Evolutionary conservation across 2,113 vertebrate species (phyloP).

Genomic region (Labrus mixtus): DNA sequence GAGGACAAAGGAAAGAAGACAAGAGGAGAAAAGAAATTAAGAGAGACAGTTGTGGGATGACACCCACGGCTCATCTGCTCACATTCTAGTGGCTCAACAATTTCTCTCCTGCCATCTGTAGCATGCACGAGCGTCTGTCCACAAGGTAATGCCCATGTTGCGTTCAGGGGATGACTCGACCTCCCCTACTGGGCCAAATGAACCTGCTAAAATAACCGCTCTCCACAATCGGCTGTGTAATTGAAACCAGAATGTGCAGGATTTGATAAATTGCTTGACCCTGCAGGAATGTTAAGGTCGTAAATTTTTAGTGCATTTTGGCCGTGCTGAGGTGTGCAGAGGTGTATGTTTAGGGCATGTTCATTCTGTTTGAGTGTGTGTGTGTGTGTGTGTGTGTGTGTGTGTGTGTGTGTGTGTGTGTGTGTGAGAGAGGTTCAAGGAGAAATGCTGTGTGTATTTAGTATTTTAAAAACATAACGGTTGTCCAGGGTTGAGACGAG

Average conservation of each 20-base stretch:
- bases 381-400: conserved; percentile 46
- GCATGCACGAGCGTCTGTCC: conserved; percentile 66
- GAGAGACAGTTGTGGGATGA: conserved; percentile 67
- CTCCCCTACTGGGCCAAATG: conserved; percentile 97
- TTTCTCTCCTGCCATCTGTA: conserved; percentile 62
- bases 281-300: conserved; percentile 96
- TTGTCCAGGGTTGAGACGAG: conserved; percentile 81
- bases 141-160: conserved; percentile 57
- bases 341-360: conserved; percentile 71
- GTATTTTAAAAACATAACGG: conserved; percentile 80
- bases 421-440: conserved; percentile 46
- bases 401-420: conserved; percentile 60
- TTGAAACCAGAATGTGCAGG: conserved; percentile 99
- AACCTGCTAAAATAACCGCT: conserved; percentile 99
- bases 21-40: conserved; percentile 48
- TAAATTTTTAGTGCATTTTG: conserved; percentile 95
- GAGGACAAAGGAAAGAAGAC: conserved; percentile 29
- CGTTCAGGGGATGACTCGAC: conserved; percentile 85
- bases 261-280: conserved; percentile 99
- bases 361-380: conserved; percentile 56
- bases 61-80: conserved; percentile 68
- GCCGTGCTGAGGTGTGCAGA: conserved; percentile 74
- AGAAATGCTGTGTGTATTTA: conserved; percentile 67
- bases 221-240: conserved; percentile 97
- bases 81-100: conserved; percentile 34